Evolutionary conservation across 2,113 vertebrate genomes (phyloP), one percentile per base, ranked within the genome.

Genomic region (Ctenomys sociabilis): DNA sequence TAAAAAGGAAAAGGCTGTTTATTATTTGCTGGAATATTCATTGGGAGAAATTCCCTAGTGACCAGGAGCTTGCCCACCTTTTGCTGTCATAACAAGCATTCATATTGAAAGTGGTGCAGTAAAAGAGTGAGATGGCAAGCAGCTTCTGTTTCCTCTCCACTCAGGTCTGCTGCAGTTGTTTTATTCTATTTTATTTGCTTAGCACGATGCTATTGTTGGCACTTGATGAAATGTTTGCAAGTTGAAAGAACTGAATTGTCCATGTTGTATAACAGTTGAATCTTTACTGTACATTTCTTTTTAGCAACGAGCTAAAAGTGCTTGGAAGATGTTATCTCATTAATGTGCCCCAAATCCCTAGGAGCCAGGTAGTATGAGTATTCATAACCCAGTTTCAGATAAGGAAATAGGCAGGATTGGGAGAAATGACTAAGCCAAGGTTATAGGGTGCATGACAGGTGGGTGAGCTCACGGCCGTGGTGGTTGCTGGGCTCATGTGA

Each of bases 361-460:
- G 14, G 91, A 94, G 89, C 52, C 57, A 89, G 54, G 90, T 28
- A 68, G 88, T 52, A 28, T 80, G 84, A 83, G 66, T 82, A 92
- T 94, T 88, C 92, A 91, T 91, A 97, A 96, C 92, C 94, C 93
- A 97, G 59, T 97, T 97, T 97, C 35, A 93, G 43, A 83, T 70
- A 88, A 72, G 85, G 68, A 97, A 91, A 85, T 17, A 88, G 72
- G 21, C 52, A 68, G 78, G 85, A 24, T 5, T 16, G 16, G 45
- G 59, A 93, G n/a, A 96, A 93, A 91, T 87, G 96, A 96, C 52
- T 90, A 35, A 91, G 35, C 80, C 86, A 85, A 82, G 85, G 43
- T 72, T 75, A 86, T 3, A n/a, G 63, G 45, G 92, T 11, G 45
- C 84, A 90, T 0, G 26, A 45, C 4, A 3, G 54, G 6, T 13